Percentiles rank a stretch among this genome's conserved stretches.
Conservation (phyloP, 2,888 invertebrate species). For the Leptopterna dolabrata region DNA sequence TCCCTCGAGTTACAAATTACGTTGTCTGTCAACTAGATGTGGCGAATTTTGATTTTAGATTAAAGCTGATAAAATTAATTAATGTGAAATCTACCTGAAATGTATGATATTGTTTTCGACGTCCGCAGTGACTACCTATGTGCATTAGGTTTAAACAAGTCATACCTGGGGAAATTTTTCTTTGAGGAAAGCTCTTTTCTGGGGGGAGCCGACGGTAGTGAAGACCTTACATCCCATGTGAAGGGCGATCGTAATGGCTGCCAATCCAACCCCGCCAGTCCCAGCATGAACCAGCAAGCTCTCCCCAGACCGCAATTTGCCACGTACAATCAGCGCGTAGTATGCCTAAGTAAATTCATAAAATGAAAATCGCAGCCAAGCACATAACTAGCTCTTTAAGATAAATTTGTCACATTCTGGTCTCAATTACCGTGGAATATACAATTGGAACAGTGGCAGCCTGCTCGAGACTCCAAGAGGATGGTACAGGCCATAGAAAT, state of each 20-base stretch:
- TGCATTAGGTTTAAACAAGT: neutral
- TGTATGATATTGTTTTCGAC: neutral
- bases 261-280: constrained; percentile 81
- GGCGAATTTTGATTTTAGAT: too few relatives aligned
- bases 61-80: neutral
- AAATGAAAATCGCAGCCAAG: neutral
- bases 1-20: constrained; percentile 91
- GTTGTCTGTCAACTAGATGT: constrained; percentile 74
- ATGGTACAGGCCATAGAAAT: constrained; percentile 77
- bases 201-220: constrained; percentile 77
- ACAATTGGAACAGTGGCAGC: constrained; percentile 76
- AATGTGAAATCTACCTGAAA: neutral
- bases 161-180: constrained; percentile 71
- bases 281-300: constrained; percentile 72
- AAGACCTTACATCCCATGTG: constrained; percentile 75
- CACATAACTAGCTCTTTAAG: neutral
- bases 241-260: constrained; percentile 80
- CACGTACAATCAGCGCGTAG: constrained; percentile 70
- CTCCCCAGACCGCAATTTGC: constrained; percentile 69
- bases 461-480: constrained; percentile 73
- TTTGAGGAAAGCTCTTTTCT: constrained; percentile 75
- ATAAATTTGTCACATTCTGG: neutral
- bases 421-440: constrained; percentile 71
- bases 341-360: constrained; percentile 59
- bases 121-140: neutral